Conservation (phyloP, 2,113 vertebrate genomes). For the Chaetorhynchus papuensis region DNA sequence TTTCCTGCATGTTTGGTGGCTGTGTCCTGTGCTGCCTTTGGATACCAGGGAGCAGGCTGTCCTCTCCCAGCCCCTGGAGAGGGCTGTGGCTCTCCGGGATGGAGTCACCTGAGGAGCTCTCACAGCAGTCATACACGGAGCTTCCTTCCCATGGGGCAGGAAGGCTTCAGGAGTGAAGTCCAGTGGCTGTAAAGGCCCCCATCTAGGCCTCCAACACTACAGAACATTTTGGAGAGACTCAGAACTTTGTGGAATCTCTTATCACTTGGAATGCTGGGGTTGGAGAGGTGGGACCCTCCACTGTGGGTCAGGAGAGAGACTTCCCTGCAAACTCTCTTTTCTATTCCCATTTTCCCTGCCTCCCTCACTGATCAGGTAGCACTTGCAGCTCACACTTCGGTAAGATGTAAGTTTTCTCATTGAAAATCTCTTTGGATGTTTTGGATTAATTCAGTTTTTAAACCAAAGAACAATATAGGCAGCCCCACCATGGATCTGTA, state of each 20-base stretch:
- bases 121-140: not conserved
- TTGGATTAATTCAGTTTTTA: not conserved
- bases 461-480: not conserved
- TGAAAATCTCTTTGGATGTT: not conserved
- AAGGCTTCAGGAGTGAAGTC: not conserved
- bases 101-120: not conserved
- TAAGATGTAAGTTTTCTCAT: not conserved
- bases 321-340: not conserved
- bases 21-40: not conserved
- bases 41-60: not conserved
- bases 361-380: not conserved
- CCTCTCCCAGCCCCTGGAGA: not conserved
- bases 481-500: not conserved
- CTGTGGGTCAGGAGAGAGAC: not conserved
- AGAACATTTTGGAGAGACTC: not conserved
- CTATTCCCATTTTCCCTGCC: not conserved
- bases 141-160: not conserved
- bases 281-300: not conserved
- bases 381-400: not conserved
- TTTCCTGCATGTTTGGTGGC: not conserved
- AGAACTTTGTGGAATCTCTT: not conserved
- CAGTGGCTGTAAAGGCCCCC: not conserved
- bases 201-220: not conserved
- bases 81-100: not conserved
- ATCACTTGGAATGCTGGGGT: not conserved